These are phyloP conservation scores for Polydrusus pterygomalis DNA, from an alignment of 2,888 invertebrate species.

Conservation along the genomic window DNA sequence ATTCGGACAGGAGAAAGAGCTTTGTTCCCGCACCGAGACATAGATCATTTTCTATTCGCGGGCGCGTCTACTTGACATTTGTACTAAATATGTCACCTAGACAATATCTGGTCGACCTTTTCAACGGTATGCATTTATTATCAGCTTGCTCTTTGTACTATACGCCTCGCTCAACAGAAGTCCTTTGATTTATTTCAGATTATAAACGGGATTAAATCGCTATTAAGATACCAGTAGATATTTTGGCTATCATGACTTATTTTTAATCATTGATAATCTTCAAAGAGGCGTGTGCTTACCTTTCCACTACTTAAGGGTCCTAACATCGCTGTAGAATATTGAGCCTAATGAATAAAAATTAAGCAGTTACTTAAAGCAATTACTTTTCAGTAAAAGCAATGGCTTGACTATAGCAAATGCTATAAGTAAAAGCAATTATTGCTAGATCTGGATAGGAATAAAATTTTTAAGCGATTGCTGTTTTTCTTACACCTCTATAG, in stretches of 20 bases:
- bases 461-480: no score
- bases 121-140: slow-evolving; percentile 54
- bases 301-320: no score
- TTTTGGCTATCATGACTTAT: slow-evolving; percentile 21
- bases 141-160: slow-evolving; percentile 54
- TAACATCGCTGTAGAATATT: no score
- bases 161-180: slow-evolving; percentile 40
- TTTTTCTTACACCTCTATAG: no score
- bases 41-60: slow-evolving; percentile 51
- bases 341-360: no score
- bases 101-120: slow-evolving; percentile 58
- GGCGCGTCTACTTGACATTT: slow-evolving; percentile 56
- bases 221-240: slow-evolving; percentile 14
- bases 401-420: no score
- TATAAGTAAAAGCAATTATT: no score
- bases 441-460: no score
- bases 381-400: no score
- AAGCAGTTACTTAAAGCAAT: no score
- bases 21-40: slow-evolving; percentile 32
- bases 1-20: slow-evolving; percentile 13
- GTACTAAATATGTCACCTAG: slow-evolving; percentile 59
- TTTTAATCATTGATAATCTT: background rate
- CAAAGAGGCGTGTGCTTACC: no score
- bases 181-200: slow-evolving; percentile 50
- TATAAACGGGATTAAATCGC: slow-evolving; percentile 39